Evolutionary conservation across 2,113 vertebrate genomes (phyloP).

Genomic region (Heterocephalus glaber): DNA sequence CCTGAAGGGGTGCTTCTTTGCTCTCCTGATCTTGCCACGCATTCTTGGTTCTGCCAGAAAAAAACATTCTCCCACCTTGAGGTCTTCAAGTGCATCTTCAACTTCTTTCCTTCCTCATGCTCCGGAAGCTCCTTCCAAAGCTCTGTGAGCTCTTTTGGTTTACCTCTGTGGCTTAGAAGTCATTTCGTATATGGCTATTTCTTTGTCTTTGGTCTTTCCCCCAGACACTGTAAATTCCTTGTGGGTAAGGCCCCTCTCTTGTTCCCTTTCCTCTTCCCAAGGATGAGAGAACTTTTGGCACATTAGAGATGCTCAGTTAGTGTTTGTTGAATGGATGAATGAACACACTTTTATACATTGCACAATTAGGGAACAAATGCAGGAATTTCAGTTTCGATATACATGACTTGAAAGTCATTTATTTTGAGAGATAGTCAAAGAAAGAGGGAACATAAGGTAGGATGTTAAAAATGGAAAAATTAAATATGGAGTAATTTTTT

Average conservation of each 20-base stretch:
- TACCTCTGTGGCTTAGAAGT: not conserved
- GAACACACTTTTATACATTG: not conserved
- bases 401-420: not conserved
- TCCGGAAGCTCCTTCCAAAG: not conserved
- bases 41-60: not conserved
- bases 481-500: not conserved
- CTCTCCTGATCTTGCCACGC: not conserved
- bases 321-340: not conserved
- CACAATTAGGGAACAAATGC: not conserved
- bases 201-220: not conserved
- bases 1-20: not conserved
- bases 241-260: not conserved
- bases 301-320: not conserved
- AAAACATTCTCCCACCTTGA: fast-evolving
- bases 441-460: not conserved
- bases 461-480: not conserved
- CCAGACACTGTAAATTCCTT: constrained; percentile 62
- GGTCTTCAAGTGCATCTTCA: no score
- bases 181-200: not conserved
- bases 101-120: constrained; percentile 17
- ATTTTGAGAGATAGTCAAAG: not conserved
- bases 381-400: not conserved
- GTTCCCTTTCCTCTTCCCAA: not conserved
- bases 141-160: fast-evolving
- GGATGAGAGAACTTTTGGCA: not conserved